Evolutionary conservation across 2,888 invertebrate species (phyloP), one percentile per base, ranked within the genome.

Genomic region (Calameuta pallipes): DNA sequence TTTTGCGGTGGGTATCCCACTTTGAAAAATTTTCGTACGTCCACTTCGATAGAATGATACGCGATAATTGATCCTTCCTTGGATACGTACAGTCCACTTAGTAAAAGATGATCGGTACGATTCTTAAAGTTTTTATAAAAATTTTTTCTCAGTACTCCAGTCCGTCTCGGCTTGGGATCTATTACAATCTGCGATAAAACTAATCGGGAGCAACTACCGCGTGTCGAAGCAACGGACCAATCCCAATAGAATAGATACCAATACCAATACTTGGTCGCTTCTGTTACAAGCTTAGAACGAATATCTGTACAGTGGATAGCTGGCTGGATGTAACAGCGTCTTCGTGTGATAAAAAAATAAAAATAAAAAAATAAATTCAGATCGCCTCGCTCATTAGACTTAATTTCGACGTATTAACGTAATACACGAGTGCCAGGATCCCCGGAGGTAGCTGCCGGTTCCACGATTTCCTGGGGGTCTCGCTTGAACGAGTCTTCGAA

Each of bases 121-220:
- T 56, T 56, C 56, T 56, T 1, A 2, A 56, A 56, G 56, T 56
- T 56, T 56, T 56, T 56, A 23, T 15, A 56, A 9, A 9, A 23
- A 23, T 56, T 56, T 56, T 56, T 56, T 23, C 41, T 56, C 2
- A 23, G 23, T 9, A 56, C 56, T 23, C 2, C 9, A 56, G 23
- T 56, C 56, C 56, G 56, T 56, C 56, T 56, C 56, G 56, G 56
- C 56, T 56, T 23, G 71, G 13, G 71, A 34, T 33, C 71, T 31
- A 71, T 71, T 71, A 71, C 30, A 71, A 71, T 71, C 33, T 23
- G 34, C 71, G 71, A 71, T 34, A 34, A 71, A 71, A 71, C 71
- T 71, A 34, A 71, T 71, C 71, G 74, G 78, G 83, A 73, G 80
- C 85, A 85, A 83, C 81, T 82, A 80, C 85, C 86, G 85, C 86